These are phyloP conservation scores for Zapornia atra DNA, from an alignment of 2,113 vertebrate species.

Conservation along the genomic window DNA sequence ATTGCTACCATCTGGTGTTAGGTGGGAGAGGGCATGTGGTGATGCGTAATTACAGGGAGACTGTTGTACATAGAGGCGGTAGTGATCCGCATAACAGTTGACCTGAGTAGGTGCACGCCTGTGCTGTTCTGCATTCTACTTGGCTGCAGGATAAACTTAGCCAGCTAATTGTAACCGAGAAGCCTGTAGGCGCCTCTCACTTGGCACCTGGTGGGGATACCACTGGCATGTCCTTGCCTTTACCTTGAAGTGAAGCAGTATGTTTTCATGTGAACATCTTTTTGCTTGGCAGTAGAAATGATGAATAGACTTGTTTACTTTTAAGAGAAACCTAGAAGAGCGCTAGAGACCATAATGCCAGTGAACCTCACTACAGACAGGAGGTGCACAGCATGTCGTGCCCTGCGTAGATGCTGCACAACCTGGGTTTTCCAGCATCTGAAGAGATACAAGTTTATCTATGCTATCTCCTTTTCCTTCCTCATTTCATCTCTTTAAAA, in stretches of 20 bases:
- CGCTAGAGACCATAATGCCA: not conserved
- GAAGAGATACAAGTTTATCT: not conserved
- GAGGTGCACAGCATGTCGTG: not conserved
- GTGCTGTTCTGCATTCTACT: not conserved
- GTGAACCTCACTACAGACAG: not conserved
- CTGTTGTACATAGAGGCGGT: not conserved
- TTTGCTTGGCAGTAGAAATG: not conserved
- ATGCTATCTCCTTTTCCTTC: not conserved
- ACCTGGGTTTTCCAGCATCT: not conserved
- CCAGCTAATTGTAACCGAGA: not conserved
- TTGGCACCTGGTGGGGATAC: constrained; percentile 4
- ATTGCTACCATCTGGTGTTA: not conserved
- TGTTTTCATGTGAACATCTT: not conserved
- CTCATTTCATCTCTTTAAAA: not conserved
- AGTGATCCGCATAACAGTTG: not conserved
- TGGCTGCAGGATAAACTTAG: not conserved
- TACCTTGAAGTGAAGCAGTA: constrained; percentile 18
- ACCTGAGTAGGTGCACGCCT: not conserved
- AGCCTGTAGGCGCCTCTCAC: constrained; percentile 15
- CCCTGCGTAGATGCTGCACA: not conserved
- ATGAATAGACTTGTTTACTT: constrained; percentile 11
- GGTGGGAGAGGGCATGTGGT: not conserved
- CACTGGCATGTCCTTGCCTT: constrained; percentile 18
- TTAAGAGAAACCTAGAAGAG: not conserved
- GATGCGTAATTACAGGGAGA: not conserved